phyloP scores from a whole-genome alignment of 2,797 vertebrate species.

The Harpagifer antarcticus region DNA sequence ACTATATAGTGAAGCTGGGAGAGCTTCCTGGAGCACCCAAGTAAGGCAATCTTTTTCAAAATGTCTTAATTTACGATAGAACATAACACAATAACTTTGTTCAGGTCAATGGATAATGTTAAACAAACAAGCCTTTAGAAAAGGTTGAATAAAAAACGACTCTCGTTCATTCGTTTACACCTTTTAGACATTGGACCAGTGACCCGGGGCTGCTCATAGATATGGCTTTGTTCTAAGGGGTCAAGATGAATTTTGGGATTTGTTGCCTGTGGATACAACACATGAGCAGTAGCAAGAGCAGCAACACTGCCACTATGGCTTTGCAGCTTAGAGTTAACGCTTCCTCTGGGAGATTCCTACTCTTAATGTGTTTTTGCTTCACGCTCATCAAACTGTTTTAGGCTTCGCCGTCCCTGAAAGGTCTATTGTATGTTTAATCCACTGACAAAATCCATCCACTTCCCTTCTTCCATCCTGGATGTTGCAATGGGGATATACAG shows the following conservation, averaged over 20 bases:
- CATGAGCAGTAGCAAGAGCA: slow-evolving; percentile 7
- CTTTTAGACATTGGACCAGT: neutral
- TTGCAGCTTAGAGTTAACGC: slow-evolving; percentile 16
- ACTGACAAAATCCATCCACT: slow-evolving; percentile 16
- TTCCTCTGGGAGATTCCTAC: slow-evolving; percentile 18
- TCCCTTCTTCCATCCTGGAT: slow-evolving; percentile 9
- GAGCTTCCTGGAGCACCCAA: neutral
- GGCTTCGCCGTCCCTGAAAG: neutral
- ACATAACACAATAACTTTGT: neutral
- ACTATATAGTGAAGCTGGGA: too few species aligned
- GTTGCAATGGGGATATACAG: neutral
- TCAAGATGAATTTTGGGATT: slow-evolving; percentile 10
- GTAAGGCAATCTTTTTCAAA: neutral
- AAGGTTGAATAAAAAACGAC: neutral
- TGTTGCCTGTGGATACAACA: slow-evolving; percentile 12
- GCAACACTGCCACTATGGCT: slow-evolving; percentile 12
- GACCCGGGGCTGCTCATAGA: neutral
- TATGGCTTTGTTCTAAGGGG: slow-evolving; percentile 9
- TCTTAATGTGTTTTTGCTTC: slow-evolving; percentile 14
- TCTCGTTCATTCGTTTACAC: neutral
- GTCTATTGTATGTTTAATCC: slow-evolving; percentile 17
- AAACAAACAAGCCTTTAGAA: neutral
- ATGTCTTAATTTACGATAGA: neutral
- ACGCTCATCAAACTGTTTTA: slow-evolving; percentile 33
- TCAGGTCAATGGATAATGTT: neutral